phyloP scores from a whole-genome alignment of 2,797 vertebrate genomes.

The Catostomus latipinnis region DNA sequence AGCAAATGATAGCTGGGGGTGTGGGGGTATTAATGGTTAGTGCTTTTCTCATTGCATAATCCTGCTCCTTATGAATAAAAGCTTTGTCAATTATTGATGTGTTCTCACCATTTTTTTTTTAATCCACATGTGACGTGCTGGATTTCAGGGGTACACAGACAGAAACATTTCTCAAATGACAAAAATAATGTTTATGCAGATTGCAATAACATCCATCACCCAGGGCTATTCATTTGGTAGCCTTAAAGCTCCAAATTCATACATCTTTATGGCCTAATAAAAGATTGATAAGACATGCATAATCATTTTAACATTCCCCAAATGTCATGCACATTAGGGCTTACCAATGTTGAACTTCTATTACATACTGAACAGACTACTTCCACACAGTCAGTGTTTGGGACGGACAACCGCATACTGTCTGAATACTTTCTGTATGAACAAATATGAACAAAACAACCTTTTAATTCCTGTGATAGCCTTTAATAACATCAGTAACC shows the following conservation, averaged over 20 bases:
- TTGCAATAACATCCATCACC: slow-evolving; percentile 35
- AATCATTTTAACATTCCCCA: slow-evolving; percentile 66
- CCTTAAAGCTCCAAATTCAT: slow-evolving; percentile 45
- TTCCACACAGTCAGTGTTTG: no score
- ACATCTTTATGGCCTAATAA: slow-evolving; percentile 70
- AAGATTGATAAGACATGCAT: slow-evolving; percentile 67
- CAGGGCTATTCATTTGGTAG: slow-evolving; percentile 54
- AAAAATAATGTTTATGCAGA: slow-evolving; percentile 49
- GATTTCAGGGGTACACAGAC: slow-evolving; percentile 31
- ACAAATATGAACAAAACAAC: no score
- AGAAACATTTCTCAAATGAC: slow-evolving; percentile 26
- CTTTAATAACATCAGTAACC: no score
- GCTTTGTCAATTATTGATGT: slow-evolving; percentile 56
- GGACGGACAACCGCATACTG: no score
- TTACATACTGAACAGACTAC: slow-evolving; percentile 37
- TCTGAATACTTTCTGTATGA: no score
- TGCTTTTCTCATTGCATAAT: slow-evolving; percentile 56
- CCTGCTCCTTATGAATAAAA: slow-evolving; percentile 50
- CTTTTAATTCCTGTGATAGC: no score
- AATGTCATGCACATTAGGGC: slow-evolving; percentile 60
- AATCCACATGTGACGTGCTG: slow-evolving; percentile 30
- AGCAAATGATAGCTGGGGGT: slow-evolving; percentile 28
- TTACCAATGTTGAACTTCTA: slow-evolving; percentile 67
- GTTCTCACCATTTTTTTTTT: slow-evolving; percentile 45
- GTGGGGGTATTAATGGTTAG: slow-evolving; percentile 13